Base-by-base conservation (phyloP, 2,888 invertebrate genomes). In the Machimus rusticus region DNA sequence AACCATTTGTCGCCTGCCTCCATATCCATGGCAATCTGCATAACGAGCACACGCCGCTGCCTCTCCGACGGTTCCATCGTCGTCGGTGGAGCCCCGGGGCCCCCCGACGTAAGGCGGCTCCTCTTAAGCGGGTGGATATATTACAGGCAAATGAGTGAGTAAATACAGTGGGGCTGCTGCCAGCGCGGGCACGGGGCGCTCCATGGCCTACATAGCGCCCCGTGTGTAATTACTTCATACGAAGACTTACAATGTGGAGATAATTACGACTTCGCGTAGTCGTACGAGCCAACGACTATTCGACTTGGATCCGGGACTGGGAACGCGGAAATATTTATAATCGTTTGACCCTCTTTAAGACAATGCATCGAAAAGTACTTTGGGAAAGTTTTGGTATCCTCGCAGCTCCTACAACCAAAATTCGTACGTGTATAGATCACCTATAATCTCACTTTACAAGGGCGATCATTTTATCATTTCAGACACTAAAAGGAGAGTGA, bases 121-220 rank as follows among this genome's bases (percentile, higher is more conserved):
- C 23, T 66, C 66, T 66, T 76, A 76, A 34, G 39, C 76, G 39
- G n/a, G 39, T 0, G 76, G 34, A 76, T 76, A 76, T 19, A 76
- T 76, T 76, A 76, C 34, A 76, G 34, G 76, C 76, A 76, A 76
- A 76, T 76, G 76, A 76, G 37, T 76, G 76, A 76, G 76, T 37
- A 76, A 76, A 76, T 76, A 76, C 76, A 34, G 37, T 34, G n/a
- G 16, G 37, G 76, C 76, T 39, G 37, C 74, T n/a, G 76, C n/a
- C 76, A 66, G 66, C 66, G 6, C 66, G 66, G 12, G 28, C 28
- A 12, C 9, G 66, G 23, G 66, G 66, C 23, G 34, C 76, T 39
- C 14, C 76, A 28, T 76, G 76, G n/a, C 76, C 76, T 39, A 76
- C 39, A 76, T 76, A 76, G 1, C 14, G 34, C n/a, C 34, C n/a